These are phyloP conservation scores for Heliconius cydno DNA, from an alignment of 2,888 invertebrate species.

Conservation along the genomic window DNA sequence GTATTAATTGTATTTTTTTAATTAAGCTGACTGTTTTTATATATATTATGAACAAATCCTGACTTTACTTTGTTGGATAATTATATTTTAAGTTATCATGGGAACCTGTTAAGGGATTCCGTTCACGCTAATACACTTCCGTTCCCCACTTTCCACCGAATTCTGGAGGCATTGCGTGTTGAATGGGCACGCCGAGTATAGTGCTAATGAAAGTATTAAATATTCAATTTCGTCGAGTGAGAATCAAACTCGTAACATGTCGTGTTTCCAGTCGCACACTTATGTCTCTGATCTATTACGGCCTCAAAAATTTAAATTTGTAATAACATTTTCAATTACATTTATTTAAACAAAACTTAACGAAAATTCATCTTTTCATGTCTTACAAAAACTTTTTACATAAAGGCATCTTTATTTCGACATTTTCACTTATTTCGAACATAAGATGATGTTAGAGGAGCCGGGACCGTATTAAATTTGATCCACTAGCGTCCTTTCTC, in stretches of 20 bases:
- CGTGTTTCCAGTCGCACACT: neutral
- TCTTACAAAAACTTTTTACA: neutral
- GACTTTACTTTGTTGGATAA: too few species aligned
- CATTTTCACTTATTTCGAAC: constrained; percentile 16
- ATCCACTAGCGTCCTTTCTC: constrained; percentile 13
- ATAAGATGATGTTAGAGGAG: neutral
- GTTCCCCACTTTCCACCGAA: neutral
- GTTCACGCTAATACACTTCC: neutral
- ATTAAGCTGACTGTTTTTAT: neutral
- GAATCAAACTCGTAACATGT: neutral
- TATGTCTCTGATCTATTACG: neutral
- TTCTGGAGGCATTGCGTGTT: neutral
- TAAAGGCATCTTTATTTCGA: neutral
- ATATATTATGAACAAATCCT: too few species aligned
- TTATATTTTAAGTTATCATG: neutral
- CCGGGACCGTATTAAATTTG: constrained; percentile 18
- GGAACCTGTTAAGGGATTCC: neutral
- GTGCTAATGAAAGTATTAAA: neutral
- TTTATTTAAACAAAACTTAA: neutral
- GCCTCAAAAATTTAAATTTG: neutral
- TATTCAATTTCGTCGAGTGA: neutral
- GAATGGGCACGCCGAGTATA: too few species aligned
- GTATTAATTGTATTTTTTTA: neutral
- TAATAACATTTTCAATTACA: neutral
- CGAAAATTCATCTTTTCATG: neutral